Evolutionary conservation across 1,140 invertebrate genomes (phyloP).

Genomic region (Agrilus planipennis): DNA sequence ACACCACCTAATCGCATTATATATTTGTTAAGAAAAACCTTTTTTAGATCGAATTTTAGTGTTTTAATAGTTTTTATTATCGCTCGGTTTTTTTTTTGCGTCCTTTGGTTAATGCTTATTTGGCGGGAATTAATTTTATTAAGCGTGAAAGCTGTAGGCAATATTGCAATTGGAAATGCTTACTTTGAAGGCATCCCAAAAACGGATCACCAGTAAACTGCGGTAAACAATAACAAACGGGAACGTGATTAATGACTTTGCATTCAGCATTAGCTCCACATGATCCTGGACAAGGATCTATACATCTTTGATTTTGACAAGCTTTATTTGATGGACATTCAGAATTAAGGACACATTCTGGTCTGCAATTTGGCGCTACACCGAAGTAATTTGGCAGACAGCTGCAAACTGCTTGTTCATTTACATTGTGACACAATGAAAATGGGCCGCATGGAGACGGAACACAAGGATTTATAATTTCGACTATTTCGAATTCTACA

Average conservation of each 20-base stretch:
- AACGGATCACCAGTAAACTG: constrained; percentile 45
- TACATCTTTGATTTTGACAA: constrained; percentile 53
- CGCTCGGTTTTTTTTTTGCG: too few species aligned
- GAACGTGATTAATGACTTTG: constrained; percentile 50
- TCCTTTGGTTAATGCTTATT: too few species aligned
- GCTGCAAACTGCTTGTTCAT: constrained; percentile 45
- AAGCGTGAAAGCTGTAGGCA: too few species aligned
- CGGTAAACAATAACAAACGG: constrained; percentile 41
- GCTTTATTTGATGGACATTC: constrained; percentile 48
- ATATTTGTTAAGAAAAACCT: too few species aligned
- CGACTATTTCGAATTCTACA: constrained; percentile 20
- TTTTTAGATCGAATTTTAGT: too few species aligned
- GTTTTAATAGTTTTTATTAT: too few species aligned
- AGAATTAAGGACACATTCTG: constrained; percentile 49
- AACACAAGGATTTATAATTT: constrained; percentile 53
- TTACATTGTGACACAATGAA: constrained; percentile 48
- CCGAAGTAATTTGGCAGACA: constrained; percentile 48
- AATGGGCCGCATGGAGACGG: constrained; percentile 57
- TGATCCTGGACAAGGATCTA: constrained; percentile 52
- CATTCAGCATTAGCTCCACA: constrained; percentile 54
- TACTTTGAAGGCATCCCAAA: constrained; percentile 36
- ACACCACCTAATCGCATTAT: too few species aligned
- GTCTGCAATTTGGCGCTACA: constrained; percentile 48
- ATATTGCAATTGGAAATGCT: constrained; percentile 18
- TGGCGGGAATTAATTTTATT: too few species aligned